These are phyloP conservation scores for Pseudochirops cupreus DNA, from an alignment of 2,797 vertebrate species.

Conservation along the genomic window DNA sequence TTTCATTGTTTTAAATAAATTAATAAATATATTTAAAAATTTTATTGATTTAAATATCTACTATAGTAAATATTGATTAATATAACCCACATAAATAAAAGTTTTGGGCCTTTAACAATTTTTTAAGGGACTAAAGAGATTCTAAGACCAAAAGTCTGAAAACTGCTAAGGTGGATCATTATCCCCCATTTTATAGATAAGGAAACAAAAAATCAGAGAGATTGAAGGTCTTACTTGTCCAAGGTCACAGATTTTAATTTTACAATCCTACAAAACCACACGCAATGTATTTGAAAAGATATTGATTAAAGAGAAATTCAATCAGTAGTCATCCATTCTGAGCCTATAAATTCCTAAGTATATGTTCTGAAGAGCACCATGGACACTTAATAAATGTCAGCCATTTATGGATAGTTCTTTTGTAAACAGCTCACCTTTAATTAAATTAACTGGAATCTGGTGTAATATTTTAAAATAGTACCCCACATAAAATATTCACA, in stretches of 20 bases:
- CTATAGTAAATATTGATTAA: not conserved
- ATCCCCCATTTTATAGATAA: not conserved
- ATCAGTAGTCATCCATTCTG: constrained; percentile 1
- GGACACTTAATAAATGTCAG: not conserved
- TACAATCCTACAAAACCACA: not conserved
- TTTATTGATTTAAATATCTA: not conserved
- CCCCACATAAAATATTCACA: constrained; percentile 4
- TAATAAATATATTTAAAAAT: not conserved
- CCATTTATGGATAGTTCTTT: not conserved
- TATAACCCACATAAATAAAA: not conserved
- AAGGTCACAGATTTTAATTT: not conserved
- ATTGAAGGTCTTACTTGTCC: not conserved
- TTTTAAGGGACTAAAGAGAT: not conserved
- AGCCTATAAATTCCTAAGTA: constrained; percentile 6
- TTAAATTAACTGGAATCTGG: not conserved
- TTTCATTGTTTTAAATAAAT: not conserved
- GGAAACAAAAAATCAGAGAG: not conserved
- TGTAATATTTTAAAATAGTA: constrained; percentile 2
- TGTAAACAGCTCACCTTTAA: not conserved
- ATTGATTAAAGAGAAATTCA: not conserved
- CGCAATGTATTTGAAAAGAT: not conserved
- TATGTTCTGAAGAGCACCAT: constrained; percentile 12
- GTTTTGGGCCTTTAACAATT: not conserved
- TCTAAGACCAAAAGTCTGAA: not conserved
- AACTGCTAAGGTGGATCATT: not conserved